Percentiles rank a stretch among this genome's conserved stretches.
Conservation (phyloP, 1,140 invertebrate genomes). For the Leptinotarsa defecta region DNA sequence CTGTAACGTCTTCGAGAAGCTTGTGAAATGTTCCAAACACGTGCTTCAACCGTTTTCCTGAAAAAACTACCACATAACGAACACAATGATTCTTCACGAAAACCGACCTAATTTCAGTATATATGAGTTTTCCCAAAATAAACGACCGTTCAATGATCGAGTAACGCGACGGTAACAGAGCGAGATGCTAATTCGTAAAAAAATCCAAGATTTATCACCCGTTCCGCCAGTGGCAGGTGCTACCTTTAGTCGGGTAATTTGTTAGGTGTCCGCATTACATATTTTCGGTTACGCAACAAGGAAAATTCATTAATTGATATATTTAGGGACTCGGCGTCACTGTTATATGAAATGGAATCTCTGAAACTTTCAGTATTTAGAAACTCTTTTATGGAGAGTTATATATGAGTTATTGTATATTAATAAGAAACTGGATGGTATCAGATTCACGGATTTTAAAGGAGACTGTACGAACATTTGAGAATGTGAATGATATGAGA, state of each 20-base stretch:
- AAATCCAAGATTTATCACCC: background rate
- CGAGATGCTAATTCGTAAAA: background rate
- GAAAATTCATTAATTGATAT: background rate
- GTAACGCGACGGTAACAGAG: background rate
- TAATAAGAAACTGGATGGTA: too few species aligned
- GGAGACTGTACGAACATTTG: too few species aligned
- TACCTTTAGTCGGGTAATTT: constrained; percentile 3
- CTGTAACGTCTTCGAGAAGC: too few species aligned
- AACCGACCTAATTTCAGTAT: background rate
- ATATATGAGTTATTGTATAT: too few species aligned
- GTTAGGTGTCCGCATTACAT: background rate
- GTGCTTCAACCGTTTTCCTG: too few species aligned
- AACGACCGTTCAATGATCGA: background rate
- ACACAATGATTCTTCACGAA: background rate
- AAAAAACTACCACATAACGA: too few species aligned
- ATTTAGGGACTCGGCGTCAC: background rate
- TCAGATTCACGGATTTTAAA: too few species aligned
- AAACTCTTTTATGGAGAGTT: too few species aligned
- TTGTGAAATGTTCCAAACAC: too few species aligned
- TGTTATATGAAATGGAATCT: too few species aligned
- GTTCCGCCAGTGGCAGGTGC: constrained; percentile 1
- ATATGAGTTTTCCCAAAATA: background rate
- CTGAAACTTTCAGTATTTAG: too few species aligned
- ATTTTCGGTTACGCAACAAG: constrained; percentile 1
- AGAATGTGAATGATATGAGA: too few species aligned